Percentiles rank a stretch among this genome's conserved stretches.
phyloP scores from a whole-genome alignment of 2,888 invertebrate genomes.

The Vandiemenella viatica region DNA sequence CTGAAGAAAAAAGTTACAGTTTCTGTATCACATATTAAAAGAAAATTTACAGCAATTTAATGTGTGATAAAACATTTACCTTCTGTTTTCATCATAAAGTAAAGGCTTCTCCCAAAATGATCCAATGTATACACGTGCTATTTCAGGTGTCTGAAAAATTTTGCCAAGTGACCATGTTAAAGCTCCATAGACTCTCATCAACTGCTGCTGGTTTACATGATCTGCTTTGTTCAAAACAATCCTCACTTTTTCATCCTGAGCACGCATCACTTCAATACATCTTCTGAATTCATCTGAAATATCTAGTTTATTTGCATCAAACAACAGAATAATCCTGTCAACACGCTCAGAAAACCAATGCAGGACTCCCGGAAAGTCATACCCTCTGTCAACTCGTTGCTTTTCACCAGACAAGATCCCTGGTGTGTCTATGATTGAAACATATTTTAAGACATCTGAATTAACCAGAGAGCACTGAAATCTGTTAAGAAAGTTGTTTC shows the following conservation, averaged over 20 bases:
- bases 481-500: slow-evolving; percentile 47
- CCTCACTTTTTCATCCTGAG: slow-evolving; percentile 44
- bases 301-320: slow-evolving; percentile 93
- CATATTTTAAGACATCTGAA: slow-evolving; percentile 39
- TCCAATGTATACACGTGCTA: slow-evolving; percentile 96
- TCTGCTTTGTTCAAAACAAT: slow-evolving; percentile 53
- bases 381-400: slow-evolving; percentile 46
- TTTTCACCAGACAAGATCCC: slow-evolving; percentile 42
- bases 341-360: slow-evolving; percentile 99
- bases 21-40: not conserved
- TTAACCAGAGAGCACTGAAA: slow-evolving; percentile 42
- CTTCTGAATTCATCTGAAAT: slow-evolving; percentile 50
- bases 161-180: slow-evolving; percentile 99
- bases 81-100: slow-evolving; percentile 81
- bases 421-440: slow-evolving; percentile 45
- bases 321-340: slow-evolving; percentile 89
- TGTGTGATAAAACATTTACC: slow-evolving; percentile 21
- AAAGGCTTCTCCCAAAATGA: slow-evolving; percentile 98
- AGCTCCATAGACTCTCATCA: slow-evolving; percentile 83
- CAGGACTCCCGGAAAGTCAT: slow-evolving; percentile 80
- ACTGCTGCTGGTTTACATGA: slow-evolving; percentile 47
- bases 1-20: slow-evolving; percentile 17
- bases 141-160: slow-evolving; percentile 94
- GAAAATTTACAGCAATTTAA: not conserved
- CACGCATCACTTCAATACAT: slow-evolving; percentile 43